Conservation (phyloP, 2,113 vertebrate genomes). For the Tor tambroides region DNA sequence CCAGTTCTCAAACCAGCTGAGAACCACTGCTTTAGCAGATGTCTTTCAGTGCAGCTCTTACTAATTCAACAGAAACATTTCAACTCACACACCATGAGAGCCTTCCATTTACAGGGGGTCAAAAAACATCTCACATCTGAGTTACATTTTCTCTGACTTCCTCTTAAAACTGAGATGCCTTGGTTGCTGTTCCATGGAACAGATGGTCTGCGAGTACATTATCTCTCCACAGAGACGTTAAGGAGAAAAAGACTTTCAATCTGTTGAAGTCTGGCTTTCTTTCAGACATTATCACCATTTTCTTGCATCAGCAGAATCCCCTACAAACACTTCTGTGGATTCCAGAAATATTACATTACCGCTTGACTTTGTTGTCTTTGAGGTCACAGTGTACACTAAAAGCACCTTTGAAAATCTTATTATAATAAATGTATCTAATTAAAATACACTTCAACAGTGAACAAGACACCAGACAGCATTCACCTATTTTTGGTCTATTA, state of each 20-base stretch:
- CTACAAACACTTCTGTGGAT: constrained; percentile 1
- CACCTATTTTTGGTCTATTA: background rate
- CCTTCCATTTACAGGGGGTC: background rate
- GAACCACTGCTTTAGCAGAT: background rate
- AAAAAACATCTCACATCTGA: constrained; percentile 1
- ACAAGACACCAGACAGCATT: background rate
- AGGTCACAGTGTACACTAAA: constrained; percentile 1
- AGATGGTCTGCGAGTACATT: constrained; percentile 68
- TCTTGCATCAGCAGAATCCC: constrained; percentile 39
- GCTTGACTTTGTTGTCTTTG: constrained; percentile 1
- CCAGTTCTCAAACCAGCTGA: background rate
- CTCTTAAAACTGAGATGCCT: constrained; percentile 51
- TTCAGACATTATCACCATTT: constrained; percentile 39
- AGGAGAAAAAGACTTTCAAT: constrained; percentile 73
- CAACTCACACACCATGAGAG: background rate
- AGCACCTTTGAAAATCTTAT: background rate
- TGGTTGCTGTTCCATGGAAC: constrained; percentile 66
- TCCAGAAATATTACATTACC: background rate
- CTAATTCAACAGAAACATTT: background rate
- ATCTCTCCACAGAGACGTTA: constrained; percentile 70
- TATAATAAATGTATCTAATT: constrained; percentile 5
- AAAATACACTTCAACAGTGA: background rate
- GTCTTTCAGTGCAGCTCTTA: background rate
- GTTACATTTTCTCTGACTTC: background rate
- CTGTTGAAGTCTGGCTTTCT: constrained; percentile 67